Evolutionary conservation across 2,797 vertebrate species (phyloP), one percentile per base, ranked within the genome.

Genomic region (Ambastaia sidthimunki): DNA sequence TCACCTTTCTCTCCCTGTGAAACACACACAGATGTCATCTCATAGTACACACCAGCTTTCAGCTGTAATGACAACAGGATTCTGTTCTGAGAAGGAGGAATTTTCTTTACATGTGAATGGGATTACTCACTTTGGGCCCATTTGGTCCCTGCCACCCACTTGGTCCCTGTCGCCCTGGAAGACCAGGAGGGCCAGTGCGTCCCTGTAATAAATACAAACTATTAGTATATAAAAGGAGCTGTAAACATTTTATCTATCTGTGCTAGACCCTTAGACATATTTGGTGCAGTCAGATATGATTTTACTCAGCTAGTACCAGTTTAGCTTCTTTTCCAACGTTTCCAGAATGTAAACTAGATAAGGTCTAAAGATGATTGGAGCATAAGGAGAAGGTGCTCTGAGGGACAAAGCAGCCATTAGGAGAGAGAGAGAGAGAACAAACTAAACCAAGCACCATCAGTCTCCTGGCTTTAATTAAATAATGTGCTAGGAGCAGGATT

Each of bases 1-100:
- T 99, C 98, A 83, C 97, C 98, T 92, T 98, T 99, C 91, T 98
- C 97, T 81, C 96, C 97, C 98, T 98, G 91, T 87, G 19, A 83
- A 60, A 74, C 31, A 74, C 48, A 81, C 37, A 72, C 60, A 59
- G 59, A n/a, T 7, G 10, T 23, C 7, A 63, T 34, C 2, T 50
- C 2, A 47, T 19, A 73, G 6, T 52, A 15, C 41, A 44, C 41
- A 44, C 9, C 34, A 44, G 10, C 41, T 44, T 44, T 44, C 41
- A 44, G 41, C n/a, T 50, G 47, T 15, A 50, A 34, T 15, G 10
- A 37, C 5, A 28, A 11, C 25, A 10, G 41, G 41, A 57, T n/a
- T 57, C 21, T 21, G 11, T 19, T 71, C 25, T 21, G 2, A 7
- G 18, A 11, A 55, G 5, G 11, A 68, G 21, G 41, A 21, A 23